Base-by-base conservation (phyloP, 2,888 invertebrate genomes). In the Charanyca ferruginea region DNA sequence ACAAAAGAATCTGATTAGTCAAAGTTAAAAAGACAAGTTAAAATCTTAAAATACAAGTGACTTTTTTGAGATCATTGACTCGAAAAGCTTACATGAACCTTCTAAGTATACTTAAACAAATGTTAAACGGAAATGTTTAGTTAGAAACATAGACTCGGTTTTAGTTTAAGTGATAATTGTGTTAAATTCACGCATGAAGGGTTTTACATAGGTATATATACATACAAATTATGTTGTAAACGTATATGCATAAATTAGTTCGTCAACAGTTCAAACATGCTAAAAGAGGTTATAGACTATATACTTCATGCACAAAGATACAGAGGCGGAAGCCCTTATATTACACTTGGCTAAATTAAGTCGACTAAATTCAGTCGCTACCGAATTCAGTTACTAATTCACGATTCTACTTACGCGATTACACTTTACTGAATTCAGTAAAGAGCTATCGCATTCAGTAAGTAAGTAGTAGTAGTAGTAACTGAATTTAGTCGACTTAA, bases 81-180 rank as follows among this genome's bases (percentile, higher is more conserved):
- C 45, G 8, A 44, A 6, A 49, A 72, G 18, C 49, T 18, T 35
- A 32, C 5, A 25, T 32, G 11, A 7, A 51, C 23, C 23, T 52
- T 52, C 60, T 38, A 57, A 51, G 22, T 58, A 0, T 38, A 44
- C 35, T 18, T 9, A 7, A 38, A 44, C 32, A 35, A 20, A n/a
- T 58, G 28, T n/a, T 22, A 1, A 3, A 74, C 48, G 81, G 79
- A 80, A 65, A 65, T 70, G 73, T 69, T 57, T 6, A 52, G 22
- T 60, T n/a, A 32, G 4, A 42, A 55, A 80, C 73, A 64, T 18
- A 16, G 35, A 32, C 32, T 52, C 49, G 23, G 53, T 67, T 73
- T 70, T 62, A 73, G 70, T 53, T 52, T 16, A 42, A 66, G 22
- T 52, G 38, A 28, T 47, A 41, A 13, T 35, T 16, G 1, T 64